Evolutionary conservation across 2,113 vertebrate genomes (phyloP), one percentile per base, ranked within the genome.

Genomic region (Circaetus cinerascens): DNA sequence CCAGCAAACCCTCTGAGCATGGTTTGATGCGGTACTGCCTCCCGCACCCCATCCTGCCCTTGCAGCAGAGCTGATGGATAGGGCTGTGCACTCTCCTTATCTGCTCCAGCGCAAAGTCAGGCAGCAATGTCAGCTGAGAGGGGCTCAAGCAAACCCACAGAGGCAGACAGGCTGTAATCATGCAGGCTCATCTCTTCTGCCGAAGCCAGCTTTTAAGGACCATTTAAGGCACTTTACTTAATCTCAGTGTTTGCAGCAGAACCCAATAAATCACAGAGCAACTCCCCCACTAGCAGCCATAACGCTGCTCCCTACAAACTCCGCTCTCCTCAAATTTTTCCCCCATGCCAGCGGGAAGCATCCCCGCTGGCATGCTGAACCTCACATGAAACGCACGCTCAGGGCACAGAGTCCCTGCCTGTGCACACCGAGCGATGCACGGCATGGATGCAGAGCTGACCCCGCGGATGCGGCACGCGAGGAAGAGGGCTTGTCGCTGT

Each of bases 301-400:
- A 23, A 1, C 1, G 3, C 74, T 3, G 51, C 69, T 85, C 46
- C 66, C 36, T 51, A 74, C 40, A 26, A 72, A 26, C 5, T 50
- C 78, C 1, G 1, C 76, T 72, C 51, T 75, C 36, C 64, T 60
- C 60, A 7, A 4, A 5, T 15, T 73, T 55, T 57, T 20, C 4
- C 29, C 48, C 63, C 5, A 0, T 11, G 43, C 27, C 9, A 0
- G 41, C 7, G n/a, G 23, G 45, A 30, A 68, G 51, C 38, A 59
- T 46, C 75, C 50, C 38, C 0, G 0, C 23, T 3, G 8, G 19
- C 0, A 3, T 2, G 41, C 62, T 7, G 36, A 56, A 2, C 50
- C 59, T 56, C 3, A 0, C 16, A 3, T 1, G 15, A 15, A 88
- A 15, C 10, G 0, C 76, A 2, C 0, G 2, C 40, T 21, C 30